Conservation (phyloP, 2,113 vertebrate genomes). For the Porphyrio hochstetteri region DNA sequence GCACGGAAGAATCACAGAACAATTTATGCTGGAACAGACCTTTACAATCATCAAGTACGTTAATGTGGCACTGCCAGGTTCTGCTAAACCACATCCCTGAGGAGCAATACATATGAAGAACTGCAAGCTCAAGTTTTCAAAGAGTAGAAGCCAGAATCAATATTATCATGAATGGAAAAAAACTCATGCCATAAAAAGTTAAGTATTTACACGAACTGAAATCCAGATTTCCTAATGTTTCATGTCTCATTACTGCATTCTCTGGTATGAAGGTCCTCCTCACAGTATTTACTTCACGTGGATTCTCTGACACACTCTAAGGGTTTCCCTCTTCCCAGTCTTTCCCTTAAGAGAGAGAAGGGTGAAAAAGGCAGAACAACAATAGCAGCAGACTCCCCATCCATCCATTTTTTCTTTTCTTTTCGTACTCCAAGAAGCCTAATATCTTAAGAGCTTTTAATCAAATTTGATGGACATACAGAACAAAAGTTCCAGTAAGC, state of each 20-base stretch:
- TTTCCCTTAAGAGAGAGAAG: background rate
- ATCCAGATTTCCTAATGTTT: background rate
- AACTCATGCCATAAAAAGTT: fast-evolving
- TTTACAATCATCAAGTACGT: too few relatives aligned
- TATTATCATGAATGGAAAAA: background rate
- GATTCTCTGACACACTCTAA: background rate
- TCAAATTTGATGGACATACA: background rate
- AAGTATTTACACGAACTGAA: background rate
- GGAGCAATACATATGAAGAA: background rate
- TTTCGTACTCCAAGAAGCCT: background rate
- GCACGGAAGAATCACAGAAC: background rate
- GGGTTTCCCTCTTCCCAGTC: background rate
- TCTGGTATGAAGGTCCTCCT: background rate
- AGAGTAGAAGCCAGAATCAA: background rate
- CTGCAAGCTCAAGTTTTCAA: background rate
- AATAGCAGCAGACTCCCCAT: background rate
- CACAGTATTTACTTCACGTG: background rate
- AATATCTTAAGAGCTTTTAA: background rate
- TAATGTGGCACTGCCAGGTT: too few relatives aligned
- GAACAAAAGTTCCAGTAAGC: background rate
- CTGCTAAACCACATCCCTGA: too few relatives aligned
- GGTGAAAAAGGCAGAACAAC: background rate
- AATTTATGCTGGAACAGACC: too few relatives aligned
- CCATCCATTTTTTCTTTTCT: background rate
- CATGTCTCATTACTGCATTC: background rate